Conservation (phyloP, 2,888 invertebrate genomes). For the Rapana venosa region DNA sequence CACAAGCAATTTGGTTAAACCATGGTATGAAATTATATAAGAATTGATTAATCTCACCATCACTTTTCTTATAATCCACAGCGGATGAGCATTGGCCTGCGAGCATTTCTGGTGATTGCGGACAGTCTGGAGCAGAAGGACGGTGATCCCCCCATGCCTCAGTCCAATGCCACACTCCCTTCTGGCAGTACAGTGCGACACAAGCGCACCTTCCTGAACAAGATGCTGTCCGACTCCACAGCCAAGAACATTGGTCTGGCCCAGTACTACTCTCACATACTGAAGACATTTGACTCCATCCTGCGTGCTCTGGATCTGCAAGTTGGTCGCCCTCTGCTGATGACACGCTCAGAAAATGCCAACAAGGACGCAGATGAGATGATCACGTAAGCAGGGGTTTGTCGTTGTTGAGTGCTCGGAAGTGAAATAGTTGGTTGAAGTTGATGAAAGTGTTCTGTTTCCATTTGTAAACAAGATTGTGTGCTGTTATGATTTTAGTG, state of each 20-base stretch:
- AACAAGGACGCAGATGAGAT: slow-evolving; percentile 86
- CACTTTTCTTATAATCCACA: slow-evolving; percentile 53
- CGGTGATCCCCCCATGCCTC: slow-evolving; percentile 99
- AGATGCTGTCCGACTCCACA: slow-evolving; percentile 88
- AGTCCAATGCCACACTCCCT: slow-evolving; percentile 94
- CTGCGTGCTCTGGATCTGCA: slow-evolving; percentile 95
- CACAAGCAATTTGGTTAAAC: no score
- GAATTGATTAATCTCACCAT: not conserved
- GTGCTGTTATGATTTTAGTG: not conserved
- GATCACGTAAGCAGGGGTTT: slow-evolving; percentile 58
- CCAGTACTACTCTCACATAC: slow-evolving; percentile 95
- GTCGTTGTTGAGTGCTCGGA: not conserved
- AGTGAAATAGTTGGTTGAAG: no score
- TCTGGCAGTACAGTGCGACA: slow-evolving; percentile 95
- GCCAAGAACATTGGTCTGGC: slow-evolving; percentile 98
- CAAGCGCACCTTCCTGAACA: slow-evolving; percentile 95
- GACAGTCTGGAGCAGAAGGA: slow-evolving; percentile 99
- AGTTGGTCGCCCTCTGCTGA: slow-evolving; percentile 96
- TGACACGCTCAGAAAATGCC: slow-evolving; percentile 96
- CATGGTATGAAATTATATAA: not conserved
- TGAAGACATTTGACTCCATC: slow-evolving; percentile 97
- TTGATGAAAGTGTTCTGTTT: not conserved
- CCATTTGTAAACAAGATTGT: not conserved
- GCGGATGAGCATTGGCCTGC: slow-evolving; percentile 97
- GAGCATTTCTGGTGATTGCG: slow-evolving; percentile 98